These are phyloP conservation scores for Sminthurides bifidus DNA, from an alignment of 1,140 invertebrate genomes.

Conservation along the genomic window DNA sequence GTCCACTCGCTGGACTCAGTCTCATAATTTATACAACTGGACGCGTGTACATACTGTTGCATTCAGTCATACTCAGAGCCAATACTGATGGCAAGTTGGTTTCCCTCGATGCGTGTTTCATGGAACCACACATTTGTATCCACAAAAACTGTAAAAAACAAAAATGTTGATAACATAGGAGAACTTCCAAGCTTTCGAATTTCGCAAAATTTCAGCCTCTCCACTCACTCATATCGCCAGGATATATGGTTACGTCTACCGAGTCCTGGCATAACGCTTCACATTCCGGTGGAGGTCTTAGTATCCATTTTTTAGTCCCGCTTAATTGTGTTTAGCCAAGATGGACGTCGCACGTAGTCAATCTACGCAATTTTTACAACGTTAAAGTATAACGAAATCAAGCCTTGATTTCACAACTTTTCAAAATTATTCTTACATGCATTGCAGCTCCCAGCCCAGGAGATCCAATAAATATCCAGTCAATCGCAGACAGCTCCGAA, in stretches of 20 bases:
- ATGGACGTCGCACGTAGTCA: slow-evolving; percentile 28
- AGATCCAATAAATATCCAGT: slow-evolving; percentile 76
- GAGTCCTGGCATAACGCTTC: slow-evolving; percentile 19
- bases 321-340: slow-evolving; percentile 28
- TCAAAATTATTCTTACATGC: slow-evolving; percentile 56
- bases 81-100: slow-evolving; percentile 25
- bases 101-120: slow-evolving; percentile 23
- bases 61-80: slow-evolving; percentile 30
- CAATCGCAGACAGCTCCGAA: slow-evolving; percentile 75
- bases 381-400: neutral
- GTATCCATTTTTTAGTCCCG: slow-evolving; percentile 20
- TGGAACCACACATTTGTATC: slow-evolving; percentile 31
- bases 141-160: slow-evolving; percentile 23
- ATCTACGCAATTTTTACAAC: slow-evolving; percentile 10
- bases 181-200: neutral
- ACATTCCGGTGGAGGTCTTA: slow-evolving; percentile 28
- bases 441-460: slow-evolving; percentile 63
- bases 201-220: neutral
- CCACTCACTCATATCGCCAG: slow-evolving; percentile 27
- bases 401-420: neutral
- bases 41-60: too few relatives aligned
- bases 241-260: slow-evolving; percentile 20
- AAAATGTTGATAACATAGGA: neutral
- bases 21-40: too few relatives aligned
- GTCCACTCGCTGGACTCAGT: too few relatives aligned